Conservation (phyloP, 1,140 invertebrate genomes). For the Antheraea mylitta region DNA sequence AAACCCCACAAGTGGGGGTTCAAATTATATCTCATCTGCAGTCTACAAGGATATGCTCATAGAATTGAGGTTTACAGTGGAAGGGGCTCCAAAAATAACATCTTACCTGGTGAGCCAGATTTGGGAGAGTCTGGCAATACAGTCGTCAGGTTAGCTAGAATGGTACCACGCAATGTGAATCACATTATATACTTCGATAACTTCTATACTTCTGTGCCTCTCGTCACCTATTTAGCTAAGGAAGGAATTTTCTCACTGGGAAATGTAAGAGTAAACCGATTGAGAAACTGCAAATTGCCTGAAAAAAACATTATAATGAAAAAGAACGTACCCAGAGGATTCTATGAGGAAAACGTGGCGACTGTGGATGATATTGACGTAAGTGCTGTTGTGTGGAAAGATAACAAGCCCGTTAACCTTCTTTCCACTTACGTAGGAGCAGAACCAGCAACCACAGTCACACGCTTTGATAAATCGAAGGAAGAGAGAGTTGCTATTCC, state of each 20-base stretch:
- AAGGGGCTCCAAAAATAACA: constrained; percentile 15
- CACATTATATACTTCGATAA: constrained; percentile 18
- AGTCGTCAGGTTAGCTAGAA: constrained; percentile 22
- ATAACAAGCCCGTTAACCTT: constrained; percentile 41
- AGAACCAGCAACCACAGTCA: constrained; percentile 37
- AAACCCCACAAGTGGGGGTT: constrained; percentile 16
- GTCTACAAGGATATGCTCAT: constrained; percentile 16
- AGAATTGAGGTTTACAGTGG: constrained; percentile 16
- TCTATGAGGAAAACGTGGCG: constrained; percentile 40
- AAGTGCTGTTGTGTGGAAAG: constrained; percentile 41
- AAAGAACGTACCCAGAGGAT: constrained; percentile 41
- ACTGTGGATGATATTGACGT: constrained; percentile 41
- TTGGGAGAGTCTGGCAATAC: constrained; percentile 18
- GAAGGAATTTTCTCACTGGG: constrained; percentile 53
- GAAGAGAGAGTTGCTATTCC: constrained; percentile 57
- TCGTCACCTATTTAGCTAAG: constrained; percentile 34
- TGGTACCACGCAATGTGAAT: constrained; percentile 22
- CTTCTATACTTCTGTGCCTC: constrained; percentile 19
- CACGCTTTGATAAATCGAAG: constrained; percentile 39
- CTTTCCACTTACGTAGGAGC: constrained; percentile 42
- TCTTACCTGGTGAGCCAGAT: constrained; percentile 15
- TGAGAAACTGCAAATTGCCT: constrained; percentile 44
- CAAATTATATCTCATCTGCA: constrained; percentile 16
- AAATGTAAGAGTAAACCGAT: constrained; percentile 48
- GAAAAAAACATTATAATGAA: constrained; percentile 51